Evolutionary conservation across 1,140 invertebrate species (phyloP), one percentile per base, ranked within the genome.

Genomic region (Luehdorfia chinensis): DNA sequence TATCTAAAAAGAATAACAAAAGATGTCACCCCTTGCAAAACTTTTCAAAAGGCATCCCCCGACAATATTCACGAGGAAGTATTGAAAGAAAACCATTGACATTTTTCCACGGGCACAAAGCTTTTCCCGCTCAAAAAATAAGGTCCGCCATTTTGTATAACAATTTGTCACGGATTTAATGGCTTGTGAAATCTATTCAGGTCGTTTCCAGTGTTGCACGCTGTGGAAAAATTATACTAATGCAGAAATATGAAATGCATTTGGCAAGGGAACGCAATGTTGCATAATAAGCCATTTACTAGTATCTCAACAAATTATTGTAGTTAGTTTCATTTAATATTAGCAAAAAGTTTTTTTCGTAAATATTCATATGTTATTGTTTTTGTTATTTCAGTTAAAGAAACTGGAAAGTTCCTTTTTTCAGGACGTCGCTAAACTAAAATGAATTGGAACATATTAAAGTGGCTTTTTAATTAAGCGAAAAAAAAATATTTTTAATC

Each of bases 121-220:
- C 54, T 61, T 78, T 80, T 84, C 73, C 75, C 77, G 72, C 72
- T 61, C 49, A 71, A 73, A 66, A 68, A 64, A 21, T 21, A 50
- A 47, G 41, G 32, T 47, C 67, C 56, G 75, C 80, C 77, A 81
- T 81, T 69, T 84, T 84, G 77, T 58, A 21, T 47, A 47, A 55
- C 69, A 34, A 81, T 84, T 70, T 75, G 71, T 84, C 80, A 81
- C 65, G 37, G 19, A 61, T 64, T 66, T 76, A 84, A 84, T 81
- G 77, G 77, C 60, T 61, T 55, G 67, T 66, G 61, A 75, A 81
- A 81, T 84, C 65, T 78, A 84, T 84, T 75, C 79, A 67, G 48
- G 57, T 51, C 43, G 48, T 34, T 36, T 34, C 46, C 46, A 31
- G 49, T 44, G 28, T 28, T 30, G 23, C 23, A 9, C 21, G 48